phyloP scores from a whole-genome alignment of 2,113 vertebrate genomes.

The Myotis yumanensis region DNA sequence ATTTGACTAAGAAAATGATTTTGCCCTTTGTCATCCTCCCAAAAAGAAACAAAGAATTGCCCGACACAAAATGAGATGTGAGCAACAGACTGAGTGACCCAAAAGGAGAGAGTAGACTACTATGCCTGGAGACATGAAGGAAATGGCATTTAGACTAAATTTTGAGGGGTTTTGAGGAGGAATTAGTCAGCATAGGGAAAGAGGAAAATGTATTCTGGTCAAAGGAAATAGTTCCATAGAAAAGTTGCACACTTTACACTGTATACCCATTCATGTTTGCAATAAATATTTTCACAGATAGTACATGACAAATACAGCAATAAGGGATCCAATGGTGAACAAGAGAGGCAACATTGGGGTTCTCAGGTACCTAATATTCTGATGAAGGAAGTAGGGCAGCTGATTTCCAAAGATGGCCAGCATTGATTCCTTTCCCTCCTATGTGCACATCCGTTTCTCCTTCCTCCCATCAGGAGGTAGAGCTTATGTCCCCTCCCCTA shows the following conservation, averaged over 20 bases:
- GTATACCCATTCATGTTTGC: background rate
- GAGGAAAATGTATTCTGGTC: background rate
- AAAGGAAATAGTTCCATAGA: constrained; percentile 1
- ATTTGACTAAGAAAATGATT: background rate
- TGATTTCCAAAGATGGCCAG: background rate
- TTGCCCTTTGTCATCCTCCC: constrained; percentile 53
- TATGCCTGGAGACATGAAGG: background rate
- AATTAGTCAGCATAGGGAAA: background rate
- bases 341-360: background rate
- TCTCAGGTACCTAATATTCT: background rate
- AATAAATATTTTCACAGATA: constrained; percentile 10
- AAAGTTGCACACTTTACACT: background rate
- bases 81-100: background rate
- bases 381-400: background rate
- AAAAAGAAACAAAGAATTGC: constrained; percentile 51
- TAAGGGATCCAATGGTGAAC: background rate
- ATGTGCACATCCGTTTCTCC: background rate
- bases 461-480: background rate
- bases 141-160: constrained; percentile 19
- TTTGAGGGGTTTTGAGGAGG: background rate
- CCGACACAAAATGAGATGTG: constrained; percentile 30
- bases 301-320: background rate
- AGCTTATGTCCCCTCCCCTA: background rate
- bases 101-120: background rate
- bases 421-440: background rate